Percentiles rank a stretch among this genome's conserved stretches.
phyloP scores from a whole-genome alignment of 2,113 vertebrate species.

The Prolemur simus region DNA sequence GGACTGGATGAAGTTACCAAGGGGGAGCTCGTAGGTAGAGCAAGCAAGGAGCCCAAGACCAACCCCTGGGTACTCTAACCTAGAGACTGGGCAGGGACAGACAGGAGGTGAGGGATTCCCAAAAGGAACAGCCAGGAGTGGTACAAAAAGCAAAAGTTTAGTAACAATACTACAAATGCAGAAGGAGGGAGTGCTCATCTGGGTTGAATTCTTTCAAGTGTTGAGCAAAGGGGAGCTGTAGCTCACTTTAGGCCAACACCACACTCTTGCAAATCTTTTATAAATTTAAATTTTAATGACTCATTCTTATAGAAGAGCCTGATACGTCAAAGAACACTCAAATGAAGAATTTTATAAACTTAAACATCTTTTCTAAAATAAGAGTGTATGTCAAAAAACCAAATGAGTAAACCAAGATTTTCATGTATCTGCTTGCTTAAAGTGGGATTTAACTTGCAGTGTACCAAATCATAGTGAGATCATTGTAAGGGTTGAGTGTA shows the following conservation, averaged over 20 bases:
- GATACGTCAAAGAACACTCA: slow-evolving; percentile 18
- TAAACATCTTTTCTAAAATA: slow-evolving; percentile 39
- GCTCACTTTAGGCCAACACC: background rate
- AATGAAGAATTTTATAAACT: slow-evolving; percentile 16
- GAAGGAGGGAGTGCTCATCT: background rate
- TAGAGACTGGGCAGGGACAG: background rate
- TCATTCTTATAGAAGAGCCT: background rate
- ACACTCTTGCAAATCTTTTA: background rate
- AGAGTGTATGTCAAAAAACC: slow-evolving; percentile 18
- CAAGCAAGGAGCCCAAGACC: background rate
- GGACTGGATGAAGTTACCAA: background rate
- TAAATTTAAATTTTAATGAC: slow-evolving; percentile 9
- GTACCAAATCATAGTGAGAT: background rate
- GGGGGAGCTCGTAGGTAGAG: no score
- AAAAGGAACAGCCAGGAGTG: background rate
- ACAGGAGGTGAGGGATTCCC: background rate
- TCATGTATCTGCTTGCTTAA: background rate
- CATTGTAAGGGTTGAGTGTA: background rate
- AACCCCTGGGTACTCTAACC: background rate
- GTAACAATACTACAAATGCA: background rate
- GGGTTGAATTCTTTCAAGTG: background rate
- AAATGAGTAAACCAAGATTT: background rate
- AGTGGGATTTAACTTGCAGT: background rate
- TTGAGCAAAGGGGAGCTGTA: background rate
- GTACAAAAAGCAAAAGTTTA: background rate